A percentile compares a stretch with the other conserved stretches of the same genome.
Evolutionary conservation across 2,888 invertebrate species (phyloP).

Genomic region (Agapostemon virescens): DNA sequence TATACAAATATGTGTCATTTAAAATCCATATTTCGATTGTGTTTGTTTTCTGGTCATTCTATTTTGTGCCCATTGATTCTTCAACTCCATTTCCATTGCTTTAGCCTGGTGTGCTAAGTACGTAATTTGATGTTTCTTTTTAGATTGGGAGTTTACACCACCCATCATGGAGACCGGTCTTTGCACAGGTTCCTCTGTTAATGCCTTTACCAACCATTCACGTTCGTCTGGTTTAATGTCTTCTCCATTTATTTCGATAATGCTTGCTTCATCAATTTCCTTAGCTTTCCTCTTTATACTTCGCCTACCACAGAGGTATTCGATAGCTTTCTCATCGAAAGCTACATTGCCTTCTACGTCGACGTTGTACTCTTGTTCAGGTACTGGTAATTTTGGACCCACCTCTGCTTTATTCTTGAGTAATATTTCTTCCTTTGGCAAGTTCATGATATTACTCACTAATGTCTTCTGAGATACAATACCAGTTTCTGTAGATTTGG

Average conservation of each 20-base stretch:
- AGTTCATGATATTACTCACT: constrained; percentile 82
- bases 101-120: constrained; percentile 97
- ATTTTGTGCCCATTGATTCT: constrained; percentile 96
- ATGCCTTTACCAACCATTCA: constrained; percentile 90
- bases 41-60: constrained; percentile 92
- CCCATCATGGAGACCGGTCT: constrained; percentile 80
- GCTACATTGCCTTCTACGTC: constrained; percentile 77
- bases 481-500: background rate
- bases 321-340: constrained; percentile 78
- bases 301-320: constrained; percentile 78
- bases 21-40: constrained; percentile 98
- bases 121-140: constrained; percentile 96
- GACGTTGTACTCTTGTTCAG: constrained; percentile 79
- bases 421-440: constrained; percentile 81
- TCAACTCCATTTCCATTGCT: constrained; percentile 95
- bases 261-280: constrained; percentile 83
- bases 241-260: constrained; percentile 91
- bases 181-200: constrained; percentile 86
- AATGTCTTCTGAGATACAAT: constrained; percentile 58
- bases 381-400: constrained; percentile 78
- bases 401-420: constrained; percentile 79
- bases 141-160: constrained; percentile 86
- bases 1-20: constrained; percentile 77
- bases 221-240: constrained; percentile 90
- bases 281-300: constrained; percentile 80